Evolutionary conservation across 23 tunicate species (phyloP), one percentile per base, ranked within the genome.

Genomic region (Ciona savignyi): DNA sequence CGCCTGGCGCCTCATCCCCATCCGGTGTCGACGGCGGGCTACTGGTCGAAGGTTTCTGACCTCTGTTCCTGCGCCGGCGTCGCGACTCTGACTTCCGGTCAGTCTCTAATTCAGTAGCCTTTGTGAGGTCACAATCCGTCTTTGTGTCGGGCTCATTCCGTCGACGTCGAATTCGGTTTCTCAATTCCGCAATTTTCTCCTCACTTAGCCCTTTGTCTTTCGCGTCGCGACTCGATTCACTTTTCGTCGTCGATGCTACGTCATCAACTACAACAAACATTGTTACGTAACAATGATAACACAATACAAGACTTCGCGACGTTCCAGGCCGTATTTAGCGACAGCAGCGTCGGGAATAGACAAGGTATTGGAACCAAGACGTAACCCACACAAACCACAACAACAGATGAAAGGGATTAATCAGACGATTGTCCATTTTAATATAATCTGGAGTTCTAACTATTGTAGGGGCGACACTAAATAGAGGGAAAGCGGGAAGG

Each of bases 21-120:
- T 33, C 62, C 22, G 29, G 60, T 33, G 25, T 71, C 56, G 56
- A 42, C 11, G 56, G 11, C 11, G 56, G 11, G 56, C 35, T 71
- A 25, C 75, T 71, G 60, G 75, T 25, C 31, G 75, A 19, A 23
- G 62, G 20, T n/a, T 26, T 28, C 19, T 68, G 72, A 26, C 33
- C 23, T 26, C 72, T 20, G 23, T 4, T 21, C 4, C 23, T 26
- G 23, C 72, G 33, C 4, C 75, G 75, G 34, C 75, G 62, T 26
- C 75, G 29, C 27, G n/a, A 21, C 30, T 29, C 34, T 21, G 25
- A 29, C 75, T 23, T 34, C 25, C 62, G 62, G 26, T 42, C 56
- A 42, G 11, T 42, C 15, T 42, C 56, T 6, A 42, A 6, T 42
- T 42, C 56, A 9, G 56, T 6, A 6, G 15, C 56, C 56, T 42